Base-by-base conservation (phyloP, 2,888 invertebrate genomes). In the Diabrotica balteata region DNA sequence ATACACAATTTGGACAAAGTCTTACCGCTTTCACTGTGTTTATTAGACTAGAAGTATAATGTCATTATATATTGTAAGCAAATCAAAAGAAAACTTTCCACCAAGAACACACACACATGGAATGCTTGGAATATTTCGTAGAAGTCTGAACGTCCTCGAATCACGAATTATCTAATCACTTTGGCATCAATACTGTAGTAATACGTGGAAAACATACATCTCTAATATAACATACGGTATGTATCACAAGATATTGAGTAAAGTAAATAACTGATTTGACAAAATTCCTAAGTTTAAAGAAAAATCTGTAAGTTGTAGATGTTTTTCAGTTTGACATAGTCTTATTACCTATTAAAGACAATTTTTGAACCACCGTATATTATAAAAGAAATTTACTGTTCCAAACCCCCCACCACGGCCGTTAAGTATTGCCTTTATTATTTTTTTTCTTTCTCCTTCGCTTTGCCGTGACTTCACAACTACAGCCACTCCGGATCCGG, bases 401-500 rank as follows among this genome's bases (percentile, higher is more conserved):
- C 43, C 43, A 54, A 54, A 54, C 10, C 11, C 22, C 3, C 32
- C 32, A 32, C 32, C 32, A 32, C 32, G 5, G 4, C 32, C 32
- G 32, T 65, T 17, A 53, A 58, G 59, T 60, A 66, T 59, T 43
- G 46, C 52, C 46, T 44, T 54, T 66, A 46, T 44, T 62, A 32
- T 32, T 76, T 68, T 78, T 76, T 72, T 78, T 73, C 68, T 70
- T 73, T 11, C 65, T 66, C 45, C 64, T 69, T 22, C 67, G 62
- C 45, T 63, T 68, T 52, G 63, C 70, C 50, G 90, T 86, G 71
- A 94, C 88, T 82, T 92, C 91, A 84, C 95, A 95, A 79, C 92
- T 90, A 85, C 95, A 95, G 50, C 95, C 95, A 75, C 93, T 92
- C 67, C 94, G 88, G 70, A 95, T 90, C 77, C 88, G 86, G 77